A percentile compares a stretch with the other conserved stretches of the same genome.
Conservation (phyloP, 2,113 vertebrate species). For the Miniopterus natalensis region DNA sequence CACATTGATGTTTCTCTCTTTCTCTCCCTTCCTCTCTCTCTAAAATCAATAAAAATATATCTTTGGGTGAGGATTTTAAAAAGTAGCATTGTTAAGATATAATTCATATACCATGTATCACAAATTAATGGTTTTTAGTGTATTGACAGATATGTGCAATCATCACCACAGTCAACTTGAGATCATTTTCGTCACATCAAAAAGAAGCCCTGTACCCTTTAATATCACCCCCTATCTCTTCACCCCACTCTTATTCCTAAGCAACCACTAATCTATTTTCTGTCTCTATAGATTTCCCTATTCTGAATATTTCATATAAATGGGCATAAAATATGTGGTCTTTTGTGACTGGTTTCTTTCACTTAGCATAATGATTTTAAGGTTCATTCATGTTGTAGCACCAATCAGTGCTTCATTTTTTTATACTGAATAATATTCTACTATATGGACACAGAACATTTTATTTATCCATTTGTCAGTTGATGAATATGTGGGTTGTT, state of each 20-base stretch:
- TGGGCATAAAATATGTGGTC: background rate
- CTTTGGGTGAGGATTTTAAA: background rate
- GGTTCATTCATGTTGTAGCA: background rate
- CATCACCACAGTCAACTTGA: background rate
- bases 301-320: constrained; percentile 17
- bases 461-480: background rate
- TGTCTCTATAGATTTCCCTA: background rate
- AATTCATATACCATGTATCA: background rate
- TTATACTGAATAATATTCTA: background rate
- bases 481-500: background rate
- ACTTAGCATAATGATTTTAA: background rate
- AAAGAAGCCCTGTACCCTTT: background rate
- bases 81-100: background rate
- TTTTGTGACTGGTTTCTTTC: background rate
- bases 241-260: background rate
- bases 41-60: background rate
- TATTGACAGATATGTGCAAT: background rate
- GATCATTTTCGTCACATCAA: background rate
- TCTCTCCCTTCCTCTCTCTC: background rate
- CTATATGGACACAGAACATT: background rate
- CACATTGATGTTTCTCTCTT: background rate
- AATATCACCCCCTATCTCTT: background rate
- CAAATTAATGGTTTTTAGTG: background rate
- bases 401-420: background rate
- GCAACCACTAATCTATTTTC: background rate